These are phyloP conservation scores for Urocitellus parryii DNA, from an alignment of 2,113 vertebrate genomes.

Conservation along the genomic window DNA sequence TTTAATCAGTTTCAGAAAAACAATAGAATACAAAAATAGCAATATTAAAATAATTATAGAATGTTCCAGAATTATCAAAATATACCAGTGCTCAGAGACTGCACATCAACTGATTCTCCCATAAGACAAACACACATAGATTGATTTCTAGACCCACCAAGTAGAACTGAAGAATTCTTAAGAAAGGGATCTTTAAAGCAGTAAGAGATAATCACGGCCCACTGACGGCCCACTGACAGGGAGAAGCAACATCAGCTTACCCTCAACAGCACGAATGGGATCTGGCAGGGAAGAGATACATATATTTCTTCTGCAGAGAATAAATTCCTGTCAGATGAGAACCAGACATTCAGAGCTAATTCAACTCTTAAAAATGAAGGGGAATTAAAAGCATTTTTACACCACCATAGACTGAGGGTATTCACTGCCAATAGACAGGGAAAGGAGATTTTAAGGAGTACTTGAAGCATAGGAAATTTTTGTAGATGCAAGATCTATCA, in stretches of 20 bases:
- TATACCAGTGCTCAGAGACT: background rate
- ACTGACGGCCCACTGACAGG: too few species aligned
- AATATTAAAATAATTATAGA: background rate
- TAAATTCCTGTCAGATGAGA: background rate
- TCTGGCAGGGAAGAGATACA: background rate
- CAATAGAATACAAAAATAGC: background rate
- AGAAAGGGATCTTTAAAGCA: background rate
- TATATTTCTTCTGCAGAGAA: background rate
- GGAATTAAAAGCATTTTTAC: background rate
- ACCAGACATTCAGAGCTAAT: background rate
- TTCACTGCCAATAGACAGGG: background rate
- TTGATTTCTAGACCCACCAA: background rate
- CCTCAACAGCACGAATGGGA: background rate
- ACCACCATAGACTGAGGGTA: background rate
- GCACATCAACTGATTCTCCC: background rate
- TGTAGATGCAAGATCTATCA: background rate
- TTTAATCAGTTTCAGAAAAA: background rate
- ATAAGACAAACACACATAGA: background rate
- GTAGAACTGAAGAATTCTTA: background rate
- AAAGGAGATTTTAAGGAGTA: background rate
- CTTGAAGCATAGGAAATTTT: background rate
- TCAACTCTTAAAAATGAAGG: background rate
- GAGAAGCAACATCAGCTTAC: background rate
- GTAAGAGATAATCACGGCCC: background rate
- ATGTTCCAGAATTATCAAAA: background rate